Evolutionary conservation across 2,113 vertebrate species (phyloP).

Genomic region (Fulmarus glacialis): DNA sequence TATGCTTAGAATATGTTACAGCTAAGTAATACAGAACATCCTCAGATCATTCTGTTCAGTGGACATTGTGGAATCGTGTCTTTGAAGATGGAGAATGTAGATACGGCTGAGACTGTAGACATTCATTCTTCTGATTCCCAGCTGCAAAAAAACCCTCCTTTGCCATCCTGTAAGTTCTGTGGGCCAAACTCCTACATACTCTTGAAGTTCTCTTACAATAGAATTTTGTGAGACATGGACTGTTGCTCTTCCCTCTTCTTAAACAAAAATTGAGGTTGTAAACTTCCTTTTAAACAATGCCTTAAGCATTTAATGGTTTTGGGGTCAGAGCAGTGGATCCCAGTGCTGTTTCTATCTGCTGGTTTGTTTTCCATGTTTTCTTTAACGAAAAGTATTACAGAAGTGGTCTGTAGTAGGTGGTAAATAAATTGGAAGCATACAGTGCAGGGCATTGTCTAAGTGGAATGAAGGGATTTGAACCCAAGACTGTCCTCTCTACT

Average conservation of each 20-base stretch:
- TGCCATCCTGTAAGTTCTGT: neutral
- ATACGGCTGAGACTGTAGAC: neutral
- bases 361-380: constrained; percentile 39
- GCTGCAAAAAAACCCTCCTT: neutral
- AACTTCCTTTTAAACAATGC: neutral
- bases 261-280: neutral
- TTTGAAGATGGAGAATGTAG: neutral
- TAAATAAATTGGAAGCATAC: neutral
- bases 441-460: neutral
- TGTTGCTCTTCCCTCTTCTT: neutral
- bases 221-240: neutral
- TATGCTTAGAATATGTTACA: neutral
- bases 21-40: neutral
- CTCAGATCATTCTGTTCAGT: neutral
- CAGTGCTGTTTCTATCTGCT: neutral
- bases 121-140: neutral
- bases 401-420: neutral
- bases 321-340: neutral
- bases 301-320: neutral
- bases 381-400: neutral
- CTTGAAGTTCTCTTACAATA: neutral
- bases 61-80: neutral
- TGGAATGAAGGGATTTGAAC: neutral
- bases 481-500: neutral
- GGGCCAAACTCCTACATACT: neutral